These are phyloP conservation scores for Propsilocerus akamusi DNA, from an alignment of 1,140 invertebrate species.

Conservation along the genomic window DNA sequence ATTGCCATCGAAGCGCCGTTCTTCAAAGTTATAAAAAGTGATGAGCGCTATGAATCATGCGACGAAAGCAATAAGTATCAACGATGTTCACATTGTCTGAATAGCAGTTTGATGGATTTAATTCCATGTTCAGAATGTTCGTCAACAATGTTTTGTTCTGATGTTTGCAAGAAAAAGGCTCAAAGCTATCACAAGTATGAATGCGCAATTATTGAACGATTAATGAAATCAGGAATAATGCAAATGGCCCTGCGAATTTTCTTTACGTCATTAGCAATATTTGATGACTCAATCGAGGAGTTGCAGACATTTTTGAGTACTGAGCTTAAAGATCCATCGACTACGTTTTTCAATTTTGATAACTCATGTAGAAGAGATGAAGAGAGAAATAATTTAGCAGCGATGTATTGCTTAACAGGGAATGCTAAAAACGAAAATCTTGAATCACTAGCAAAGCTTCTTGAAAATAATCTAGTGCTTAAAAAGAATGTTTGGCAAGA, in stretches of 20 bases:
- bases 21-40: neutral
- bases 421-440: neutral
- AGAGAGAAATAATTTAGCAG: neutral
- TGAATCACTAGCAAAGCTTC: neutral
- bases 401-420: neutral
- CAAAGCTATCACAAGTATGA: neutral
- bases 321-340: neutral
- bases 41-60: neutral
- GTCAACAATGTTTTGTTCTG: neutral
- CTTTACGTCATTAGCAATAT: neutral
- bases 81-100: neutral
- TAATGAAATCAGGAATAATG: neutral
- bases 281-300: neutral
- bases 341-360: neutral
- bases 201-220: neutral
- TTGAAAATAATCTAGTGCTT: neutral
- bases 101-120: neutral
- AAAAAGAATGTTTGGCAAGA: neutral
- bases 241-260: neutral
- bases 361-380: neutral
- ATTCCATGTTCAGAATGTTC: neutral
- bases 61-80: neutral
- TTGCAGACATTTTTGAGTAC: neutral
- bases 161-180: neutral
- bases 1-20: neutral